Percentiles rank a stretch among this genome's conserved stretches.
Evolutionary conservation across 2,888 invertebrate species (phyloP).

Genomic region (Heliothis peltigera): DNA sequence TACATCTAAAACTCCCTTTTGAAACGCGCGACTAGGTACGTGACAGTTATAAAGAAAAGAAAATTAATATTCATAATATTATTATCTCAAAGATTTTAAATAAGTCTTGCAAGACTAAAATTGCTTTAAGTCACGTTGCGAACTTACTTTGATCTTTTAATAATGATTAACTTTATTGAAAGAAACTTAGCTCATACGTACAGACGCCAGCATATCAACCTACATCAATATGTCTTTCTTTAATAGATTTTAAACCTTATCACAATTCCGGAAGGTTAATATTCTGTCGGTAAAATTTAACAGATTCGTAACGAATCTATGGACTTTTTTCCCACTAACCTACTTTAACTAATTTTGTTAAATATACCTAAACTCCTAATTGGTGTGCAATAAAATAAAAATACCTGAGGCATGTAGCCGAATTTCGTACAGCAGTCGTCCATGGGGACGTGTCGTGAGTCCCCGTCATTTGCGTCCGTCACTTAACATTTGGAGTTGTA

Average conservation of each 20-base stretch:
- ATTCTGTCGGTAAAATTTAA: no score
- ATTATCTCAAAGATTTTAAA: slow-evolving; percentile 1
- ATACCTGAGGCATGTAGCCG: slow-evolving; percentile 3
- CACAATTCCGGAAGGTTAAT: no score
- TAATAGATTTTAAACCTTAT: no score
- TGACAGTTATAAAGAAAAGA: slow-evolving; percentile 24
- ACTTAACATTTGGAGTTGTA: slow-evolving; percentile 52
- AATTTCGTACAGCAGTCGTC: slow-evolving; percentile 15
- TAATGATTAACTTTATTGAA: slow-evolving; percentile 9
- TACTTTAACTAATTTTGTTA: no score
- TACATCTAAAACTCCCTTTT: slow-evolving; percentile 5
- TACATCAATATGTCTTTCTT: no score
- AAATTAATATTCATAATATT: slow-evolving; percentile 24
- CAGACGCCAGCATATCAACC: no score
- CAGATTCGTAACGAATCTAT: no score
- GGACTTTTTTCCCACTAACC: no score
- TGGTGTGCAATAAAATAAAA: slow-evolving; percentile 5
- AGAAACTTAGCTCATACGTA: not conserved
- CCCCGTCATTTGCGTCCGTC: slow-evolving; percentile 34
- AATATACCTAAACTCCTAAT: not conserved
- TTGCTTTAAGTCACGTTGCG: not conserved
- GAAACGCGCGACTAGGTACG: slow-evolving; percentile 24
- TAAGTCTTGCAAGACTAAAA: slow-evolving; percentile 8
- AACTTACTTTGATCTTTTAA: slow-evolving; percentile 16
- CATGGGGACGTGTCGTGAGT: slow-evolving; percentile 29